phyloP scores from a whole-genome alignment of 2,797 vertebrate genomes.

The Anguilla obscura region DNA sequence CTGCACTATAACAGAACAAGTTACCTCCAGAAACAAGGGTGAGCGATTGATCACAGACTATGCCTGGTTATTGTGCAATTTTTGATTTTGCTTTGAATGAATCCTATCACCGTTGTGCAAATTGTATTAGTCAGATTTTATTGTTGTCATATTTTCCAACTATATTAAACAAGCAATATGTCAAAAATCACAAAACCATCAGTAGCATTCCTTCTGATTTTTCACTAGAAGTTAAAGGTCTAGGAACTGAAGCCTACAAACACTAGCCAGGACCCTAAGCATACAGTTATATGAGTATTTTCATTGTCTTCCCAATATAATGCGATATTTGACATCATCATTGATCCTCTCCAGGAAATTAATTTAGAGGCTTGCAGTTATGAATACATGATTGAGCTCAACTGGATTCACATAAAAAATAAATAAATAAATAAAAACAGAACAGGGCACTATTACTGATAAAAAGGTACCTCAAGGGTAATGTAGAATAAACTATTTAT shows the following conservation, averaged over 20 bases:
- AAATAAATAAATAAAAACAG: no score
- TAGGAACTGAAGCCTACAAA: neutral
- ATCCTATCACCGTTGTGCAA: neutral
- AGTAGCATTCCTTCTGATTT: neutral
- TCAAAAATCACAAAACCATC: neutral
- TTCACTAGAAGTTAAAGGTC: neutral
- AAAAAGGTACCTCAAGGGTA: no score
- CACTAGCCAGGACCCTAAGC: neutral
- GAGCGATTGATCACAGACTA: neutral
- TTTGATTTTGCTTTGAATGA: neutral
- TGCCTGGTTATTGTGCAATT: neutral
- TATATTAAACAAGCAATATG: neutral
- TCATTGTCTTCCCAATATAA: no score
- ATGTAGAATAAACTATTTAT: no score
- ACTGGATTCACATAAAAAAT: no score
- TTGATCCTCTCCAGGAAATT: no score
- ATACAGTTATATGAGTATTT: no score
- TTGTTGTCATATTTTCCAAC: neutral
- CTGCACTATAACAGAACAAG: neutral
- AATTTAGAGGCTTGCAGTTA: no score
- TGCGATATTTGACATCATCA: no score
- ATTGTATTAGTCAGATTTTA: neutral
- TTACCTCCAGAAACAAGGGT: neutral
- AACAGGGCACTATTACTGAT: no score
- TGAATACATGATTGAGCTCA: no score